These are phyloP conservation scores for Styela plicata DNA, from an alignment of 23 tunicate species.

Conservation along the genomic window DNA sequence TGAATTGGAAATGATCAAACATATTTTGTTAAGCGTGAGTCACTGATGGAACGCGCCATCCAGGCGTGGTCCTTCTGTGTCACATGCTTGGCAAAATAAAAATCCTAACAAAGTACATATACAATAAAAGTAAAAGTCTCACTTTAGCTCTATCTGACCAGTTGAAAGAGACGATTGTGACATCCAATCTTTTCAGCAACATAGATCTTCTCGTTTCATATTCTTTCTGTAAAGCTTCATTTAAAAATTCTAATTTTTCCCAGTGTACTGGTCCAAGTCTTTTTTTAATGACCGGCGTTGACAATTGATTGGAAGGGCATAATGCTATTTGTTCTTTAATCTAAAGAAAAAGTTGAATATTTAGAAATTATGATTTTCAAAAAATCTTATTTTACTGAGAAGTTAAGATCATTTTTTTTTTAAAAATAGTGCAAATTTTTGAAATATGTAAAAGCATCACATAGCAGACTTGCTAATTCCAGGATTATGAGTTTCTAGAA, in stretches of 20 bases:
- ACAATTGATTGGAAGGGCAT: constrained; percentile 34
- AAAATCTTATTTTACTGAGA: background rate
- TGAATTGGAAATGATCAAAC: too few species aligned
- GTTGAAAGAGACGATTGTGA: constrained; percentile 69
- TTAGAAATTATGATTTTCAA: background rate
- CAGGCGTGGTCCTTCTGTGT: too few species aligned
- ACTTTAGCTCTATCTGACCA: constrained; percentile 94
- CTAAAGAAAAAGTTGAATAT: constrained; percentile 11
- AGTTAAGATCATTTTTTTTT: too few species aligned
- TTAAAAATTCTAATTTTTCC: constrained; percentile 55
- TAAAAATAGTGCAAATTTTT: too few species aligned
- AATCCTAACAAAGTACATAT: too few species aligned
- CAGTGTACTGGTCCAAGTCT: constrained; percentile 68
- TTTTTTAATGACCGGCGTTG: constrained; percentile 54
- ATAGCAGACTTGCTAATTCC: too few species aligned
- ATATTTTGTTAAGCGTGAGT: too few species aligned
- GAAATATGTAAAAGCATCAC: too few species aligned
- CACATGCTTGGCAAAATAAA: too few species aligned
- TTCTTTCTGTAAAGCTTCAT: constrained; percentile 46
- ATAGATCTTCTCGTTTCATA: constrained; percentile 60
- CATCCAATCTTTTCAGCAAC: constrained; percentile 85
- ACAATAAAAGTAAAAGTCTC: too few species aligned
- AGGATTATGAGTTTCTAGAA: too few species aligned
- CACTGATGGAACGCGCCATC: too few species aligned
- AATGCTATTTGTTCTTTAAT: constrained; percentile 26